Conservation (phyloP, 1,140 invertebrate genomes). For the Hyposmocoma kahamanoa region DNA sequence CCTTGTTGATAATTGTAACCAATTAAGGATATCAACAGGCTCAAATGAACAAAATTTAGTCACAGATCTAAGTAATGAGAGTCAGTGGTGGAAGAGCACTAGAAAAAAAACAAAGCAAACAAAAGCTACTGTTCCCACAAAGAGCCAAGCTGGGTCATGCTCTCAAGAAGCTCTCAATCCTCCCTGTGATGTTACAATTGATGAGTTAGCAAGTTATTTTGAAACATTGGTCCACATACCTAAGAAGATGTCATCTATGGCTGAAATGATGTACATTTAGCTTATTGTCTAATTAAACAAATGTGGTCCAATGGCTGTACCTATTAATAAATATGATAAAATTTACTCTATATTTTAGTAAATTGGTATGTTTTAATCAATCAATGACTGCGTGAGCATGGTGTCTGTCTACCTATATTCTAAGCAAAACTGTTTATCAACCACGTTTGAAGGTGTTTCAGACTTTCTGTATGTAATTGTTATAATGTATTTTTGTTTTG, state of each 20-base stretch:
- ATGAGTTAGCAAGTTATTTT: constrained; percentile 94
- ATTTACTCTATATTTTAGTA: no score
- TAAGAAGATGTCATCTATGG: constrained; percentile 97
- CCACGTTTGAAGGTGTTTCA: no score
- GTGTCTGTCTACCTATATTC: no score
- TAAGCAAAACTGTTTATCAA: no score
- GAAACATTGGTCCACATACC: constrained; percentile 95
- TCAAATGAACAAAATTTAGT: constrained; percentile 19
- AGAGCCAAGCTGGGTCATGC: constrained; percentile 59
- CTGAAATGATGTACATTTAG: constrained; percentile 97
- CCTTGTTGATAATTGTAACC: constrained; percentile 55
- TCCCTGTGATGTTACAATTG: constrained; percentile 87
- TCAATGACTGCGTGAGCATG: no score
- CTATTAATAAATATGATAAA: no score
- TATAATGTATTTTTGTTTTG: no score
- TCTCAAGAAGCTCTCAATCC: constrained; percentile 80
- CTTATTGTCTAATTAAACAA: not conserved
- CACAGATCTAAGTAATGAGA: constrained; percentile 25
- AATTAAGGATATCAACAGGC: constrained; percentile 47
- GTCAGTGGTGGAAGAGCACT: constrained; percentile 49
- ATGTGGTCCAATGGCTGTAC: constrained; percentile 17
- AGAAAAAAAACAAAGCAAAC: constrained; percentile 22
- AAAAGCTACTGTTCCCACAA: constrained; percentile 27
- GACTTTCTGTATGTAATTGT: no score
- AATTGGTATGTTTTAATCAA: no score